Evolutionary conservation across 2,888 invertebrate genomes (phyloP).

Genomic region (Papilio gigon): DNA sequence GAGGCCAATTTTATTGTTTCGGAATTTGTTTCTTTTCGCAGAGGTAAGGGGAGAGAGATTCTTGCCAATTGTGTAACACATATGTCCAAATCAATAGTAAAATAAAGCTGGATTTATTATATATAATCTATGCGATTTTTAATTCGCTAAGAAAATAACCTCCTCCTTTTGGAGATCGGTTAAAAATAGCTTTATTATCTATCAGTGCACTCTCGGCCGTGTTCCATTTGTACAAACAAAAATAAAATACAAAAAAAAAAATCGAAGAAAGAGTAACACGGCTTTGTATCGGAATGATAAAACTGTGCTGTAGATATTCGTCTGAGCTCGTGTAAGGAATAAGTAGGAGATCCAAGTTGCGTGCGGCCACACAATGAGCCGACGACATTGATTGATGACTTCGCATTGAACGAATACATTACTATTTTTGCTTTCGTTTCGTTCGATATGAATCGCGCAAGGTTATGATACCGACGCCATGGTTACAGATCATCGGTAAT

Average conservation of each 20-base stretch:
- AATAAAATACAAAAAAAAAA: slow-evolving; percentile 53
- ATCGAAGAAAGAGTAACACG: slow-evolving; percentile 52
- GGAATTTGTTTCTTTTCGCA: too few relatives aligned
- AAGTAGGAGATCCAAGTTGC: slow-evolving; percentile 61
- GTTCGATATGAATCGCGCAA: slow-evolving; percentile 80
- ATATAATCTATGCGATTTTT: too few relatives aligned
- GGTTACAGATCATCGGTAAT: slow-evolving; percentile 42
- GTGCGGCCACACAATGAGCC: slow-evolving; percentile 81
- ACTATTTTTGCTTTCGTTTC: slow-evolving; percentile 81
- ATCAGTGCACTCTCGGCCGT: slow-evolving; percentile 29
- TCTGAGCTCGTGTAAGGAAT: slow-evolving; percentile 57
- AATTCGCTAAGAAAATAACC: not conserved
- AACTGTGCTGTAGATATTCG: slow-evolving; percentile 60
- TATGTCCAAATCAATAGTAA: too few relatives aligned
- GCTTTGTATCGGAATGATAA: slow-evolving; percentile 69
- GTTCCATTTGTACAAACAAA: slow-evolving; percentile 45
- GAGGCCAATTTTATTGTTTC: too few relatives aligned
- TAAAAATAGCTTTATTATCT: not conserved
- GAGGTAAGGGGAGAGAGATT: too few relatives aligned
- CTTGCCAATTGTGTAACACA: too few relatives aligned
- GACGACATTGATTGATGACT: slow-evolving; percentile 79
- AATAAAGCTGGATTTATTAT: too few relatives aligned
- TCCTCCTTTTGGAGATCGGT: not conserved
- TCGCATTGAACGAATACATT: slow-evolving; percentile 81
- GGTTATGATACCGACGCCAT: slow-evolving; percentile 78